These are phyloP conservation scores for Macroglossus sobrinus DNA, from an alignment of 2,113 vertebrate genomes.

Conservation along the genomic window DNA sequence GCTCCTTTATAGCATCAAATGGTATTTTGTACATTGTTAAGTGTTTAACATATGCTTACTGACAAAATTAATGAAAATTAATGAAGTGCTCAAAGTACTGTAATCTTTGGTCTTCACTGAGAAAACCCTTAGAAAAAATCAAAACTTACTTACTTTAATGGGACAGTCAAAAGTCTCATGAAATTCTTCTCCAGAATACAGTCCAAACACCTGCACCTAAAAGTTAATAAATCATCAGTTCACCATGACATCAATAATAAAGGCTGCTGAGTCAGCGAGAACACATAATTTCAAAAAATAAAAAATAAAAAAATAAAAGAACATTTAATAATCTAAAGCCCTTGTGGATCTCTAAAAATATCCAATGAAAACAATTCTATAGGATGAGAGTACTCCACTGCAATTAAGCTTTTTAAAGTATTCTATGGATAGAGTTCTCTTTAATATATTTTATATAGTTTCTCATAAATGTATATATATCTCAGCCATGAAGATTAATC, in stretches of 20 bases:
- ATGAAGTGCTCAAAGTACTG: neutral
- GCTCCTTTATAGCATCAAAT: neutral
- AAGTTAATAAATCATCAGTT: constrained; percentile 30
- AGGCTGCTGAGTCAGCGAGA: neutral
- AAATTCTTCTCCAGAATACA: constrained; percentile 97
- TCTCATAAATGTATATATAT: neutral
- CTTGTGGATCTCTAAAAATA: neutral
- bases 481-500: neutral
- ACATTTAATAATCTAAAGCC: neutral
- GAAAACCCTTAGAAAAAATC: neutral
- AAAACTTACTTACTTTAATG: constrained; percentile 91
- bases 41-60: neutral
- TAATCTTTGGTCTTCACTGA: neutral
- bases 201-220: constrained; percentile 96
- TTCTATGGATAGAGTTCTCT: constrained; percentile 36
- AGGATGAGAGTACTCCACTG: neutral
- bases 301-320: neutral
- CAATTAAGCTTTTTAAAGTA: constrained; percentile 31
- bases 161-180: constrained; percentile 98
- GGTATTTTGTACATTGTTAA: neutral
- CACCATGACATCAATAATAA: neutral
- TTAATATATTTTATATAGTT: neutral
- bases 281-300: neutral
- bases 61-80: neutral
- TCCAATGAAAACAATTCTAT: constrained; percentile 21